phyloP scores from a whole-genome alignment of 2,888 invertebrate species.

The Ischnura elegans region DNA sequence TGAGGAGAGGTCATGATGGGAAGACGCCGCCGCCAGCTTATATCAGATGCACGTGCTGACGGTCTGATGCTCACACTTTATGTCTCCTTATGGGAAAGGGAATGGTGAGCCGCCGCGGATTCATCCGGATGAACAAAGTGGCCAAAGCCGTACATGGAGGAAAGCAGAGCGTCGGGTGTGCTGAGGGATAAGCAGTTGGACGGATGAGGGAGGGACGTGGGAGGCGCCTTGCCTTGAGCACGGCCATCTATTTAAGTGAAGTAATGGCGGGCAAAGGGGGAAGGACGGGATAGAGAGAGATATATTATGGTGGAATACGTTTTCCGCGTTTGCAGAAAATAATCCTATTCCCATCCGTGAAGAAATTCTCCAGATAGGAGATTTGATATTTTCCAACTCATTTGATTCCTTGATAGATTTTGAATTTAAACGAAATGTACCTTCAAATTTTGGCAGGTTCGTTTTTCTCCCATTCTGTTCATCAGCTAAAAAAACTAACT shows the following conservation, averaged over 20 bases:
- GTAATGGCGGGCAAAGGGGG: not conserved
- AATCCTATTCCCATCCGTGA: not conserved
- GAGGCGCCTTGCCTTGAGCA: not conserved
- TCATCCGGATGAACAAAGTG: slow-evolving; percentile 62
- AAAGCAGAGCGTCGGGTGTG: slow-evolving; percentile 10
- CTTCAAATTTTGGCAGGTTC: too few species aligned
- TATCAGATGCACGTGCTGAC: slow-evolving; percentile 61
- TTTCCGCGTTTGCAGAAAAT: not conserved
- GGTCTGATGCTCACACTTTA: slow-evolving; percentile 36
- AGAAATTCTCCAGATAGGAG: not conserved
- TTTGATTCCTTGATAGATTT: too few species aligned
- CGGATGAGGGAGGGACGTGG: not conserved
- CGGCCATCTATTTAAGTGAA: not conserved
- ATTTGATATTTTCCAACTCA: not conserved
- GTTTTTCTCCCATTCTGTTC: too few species aligned
- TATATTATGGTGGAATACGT: not conserved
- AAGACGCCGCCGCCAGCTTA: not conserved
- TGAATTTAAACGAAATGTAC: too few species aligned
- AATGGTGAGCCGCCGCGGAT: not conserved
- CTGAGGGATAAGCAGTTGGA: not conserved
- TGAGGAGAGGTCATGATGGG: slow-evolving; percentile 58
- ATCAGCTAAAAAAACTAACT: too few species aligned
- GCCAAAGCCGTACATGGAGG: slow-evolving; percentile 53
- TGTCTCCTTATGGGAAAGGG: slow-evolving; percentile 52
- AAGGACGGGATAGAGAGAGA: too few species aligned